Evolutionary conservation across 2,888 invertebrate genomes (phyloP).

Genomic region (Prosopocoilus inquinatus): DNA sequence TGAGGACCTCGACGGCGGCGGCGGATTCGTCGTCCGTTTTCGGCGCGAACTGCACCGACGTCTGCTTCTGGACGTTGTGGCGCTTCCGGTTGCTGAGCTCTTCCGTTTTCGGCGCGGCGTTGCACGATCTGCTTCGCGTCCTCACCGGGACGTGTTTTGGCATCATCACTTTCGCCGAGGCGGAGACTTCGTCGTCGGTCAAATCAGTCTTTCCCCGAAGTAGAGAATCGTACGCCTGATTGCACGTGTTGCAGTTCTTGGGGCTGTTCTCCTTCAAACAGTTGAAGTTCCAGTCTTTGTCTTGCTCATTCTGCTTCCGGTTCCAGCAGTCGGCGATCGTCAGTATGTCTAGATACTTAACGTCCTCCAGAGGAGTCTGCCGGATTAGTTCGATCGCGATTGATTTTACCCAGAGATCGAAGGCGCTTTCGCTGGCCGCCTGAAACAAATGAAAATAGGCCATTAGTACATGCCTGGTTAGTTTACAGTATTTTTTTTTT

Average conservation of each 20-base stretch:
- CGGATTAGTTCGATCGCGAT: slow-evolving; percentile 72
- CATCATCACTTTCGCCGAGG: neutral
- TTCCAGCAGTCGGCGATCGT: slow-evolving; percentile 54
- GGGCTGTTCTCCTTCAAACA: slow-evolving; percentile 20
- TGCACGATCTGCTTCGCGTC: slow-evolving; percentile 12
- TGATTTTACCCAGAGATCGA: slow-evolving; percentile 72
- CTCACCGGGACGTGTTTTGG: neutral
- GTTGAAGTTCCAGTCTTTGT: slow-evolving; percentile 43
- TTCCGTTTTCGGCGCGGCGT: slow-evolving; percentile 9
- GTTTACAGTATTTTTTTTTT: too few species aligned
- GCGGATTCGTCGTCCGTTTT: slow-evolving; percentile 23
- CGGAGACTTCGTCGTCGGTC: neutral
- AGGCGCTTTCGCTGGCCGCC: slow-evolving; percentile 68
- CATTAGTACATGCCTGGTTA: too few species aligned
- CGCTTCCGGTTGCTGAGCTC: slow-evolving; percentile 21
- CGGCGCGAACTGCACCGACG: neutral
- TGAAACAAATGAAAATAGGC: slow-evolving; percentile 52
- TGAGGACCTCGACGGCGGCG: slow-evolving; percentile 52
- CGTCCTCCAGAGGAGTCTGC: slow-evolving; percentile 70
- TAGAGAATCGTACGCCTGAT: slow-evolving; percentile 1
- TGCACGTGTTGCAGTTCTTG: neutral
- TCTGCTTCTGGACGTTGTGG: slow-evolving; percentile 7
- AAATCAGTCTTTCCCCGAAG: neutral
- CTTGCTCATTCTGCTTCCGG: slow-evolving; percentile 34
- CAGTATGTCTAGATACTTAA: slow-evolving; percentile 70